phyloP scores from a whole-genome alignment of 2,797 vertebrate species.

The Bradypodion ventrale region DNA sequence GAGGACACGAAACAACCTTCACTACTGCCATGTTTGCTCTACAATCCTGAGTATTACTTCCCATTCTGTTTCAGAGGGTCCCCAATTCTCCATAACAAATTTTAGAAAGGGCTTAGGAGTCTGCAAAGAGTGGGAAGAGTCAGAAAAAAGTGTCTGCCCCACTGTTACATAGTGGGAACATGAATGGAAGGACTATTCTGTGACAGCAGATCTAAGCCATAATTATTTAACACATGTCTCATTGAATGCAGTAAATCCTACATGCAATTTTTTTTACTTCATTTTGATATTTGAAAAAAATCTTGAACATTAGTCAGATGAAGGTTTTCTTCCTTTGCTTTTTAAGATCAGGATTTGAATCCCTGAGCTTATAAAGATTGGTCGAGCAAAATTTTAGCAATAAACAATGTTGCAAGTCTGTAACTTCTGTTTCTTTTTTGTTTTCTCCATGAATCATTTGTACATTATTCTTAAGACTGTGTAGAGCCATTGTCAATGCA shows the following conservation, averaged over 20 bases:
- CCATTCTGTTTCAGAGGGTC: neutral
- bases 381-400: neutral
- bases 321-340: neutral
- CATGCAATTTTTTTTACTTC: neutral
- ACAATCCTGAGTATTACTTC: too few relatives aligned
- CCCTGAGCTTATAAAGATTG: too few relatives aligned
- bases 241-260: neutral
- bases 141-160: neutral
- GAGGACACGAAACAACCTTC: too few relatives aligned
- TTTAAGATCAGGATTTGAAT: neutral
- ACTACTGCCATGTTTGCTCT: too few relatives aligned
- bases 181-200: neutral
- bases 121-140: neutral
- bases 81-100: neutral
- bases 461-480: too few relatives aligned
- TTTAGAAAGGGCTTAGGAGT: neutral
- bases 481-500: too few relatives aligned
- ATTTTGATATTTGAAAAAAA: neutral
- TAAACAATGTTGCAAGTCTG: neutral
- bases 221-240: neutral
- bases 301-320: neutral
- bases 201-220: neutral
- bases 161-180: neutral
- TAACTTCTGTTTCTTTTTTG: neutral
- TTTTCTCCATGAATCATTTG: neutral